These are phyloP conservation scores for Notothenia coriiceps DNA, from an alignment of 2,113 vertebrate genomes.

Conservation along the genomic window DNA sequence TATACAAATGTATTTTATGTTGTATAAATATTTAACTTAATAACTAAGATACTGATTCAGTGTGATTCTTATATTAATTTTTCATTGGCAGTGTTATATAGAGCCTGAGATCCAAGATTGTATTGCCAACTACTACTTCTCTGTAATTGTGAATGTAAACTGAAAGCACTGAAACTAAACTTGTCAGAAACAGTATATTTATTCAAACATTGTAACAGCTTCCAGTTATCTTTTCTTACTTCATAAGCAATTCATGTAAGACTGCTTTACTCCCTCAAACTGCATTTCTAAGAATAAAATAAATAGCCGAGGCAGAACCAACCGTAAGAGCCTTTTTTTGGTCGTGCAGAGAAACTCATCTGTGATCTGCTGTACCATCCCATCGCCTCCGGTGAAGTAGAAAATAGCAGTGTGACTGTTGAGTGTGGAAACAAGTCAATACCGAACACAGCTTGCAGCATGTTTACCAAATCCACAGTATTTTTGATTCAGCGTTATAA, in stretches of 20 bases:
- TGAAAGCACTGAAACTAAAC: not conserved
- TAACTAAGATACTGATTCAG: no score
- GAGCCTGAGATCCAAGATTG: not conserved
- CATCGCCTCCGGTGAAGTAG: conserved; percentile 33
- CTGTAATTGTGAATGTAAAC: not conserved
- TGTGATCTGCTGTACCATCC: conserved; percentile 42
- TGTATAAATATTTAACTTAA: no score
- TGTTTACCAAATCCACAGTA: conserved; percentile 47
- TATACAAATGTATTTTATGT: no score
- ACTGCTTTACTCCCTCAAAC: not conserved
- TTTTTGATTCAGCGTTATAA: conserved; percentile 47
- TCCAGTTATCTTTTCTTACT: not conserved
- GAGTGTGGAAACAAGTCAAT: conserved; percentile 57
- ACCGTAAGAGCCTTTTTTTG: conserved; percentile 18
- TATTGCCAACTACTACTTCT: not conserved
- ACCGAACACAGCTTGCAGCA: conserved; percentile 19
- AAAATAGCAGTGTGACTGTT: conserved; percentile 48
- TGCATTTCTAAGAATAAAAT: conserved; percentile 1
- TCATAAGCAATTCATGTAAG: not conserved
- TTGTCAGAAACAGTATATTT: not conserved
- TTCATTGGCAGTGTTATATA: no score
- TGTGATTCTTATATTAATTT: no score
- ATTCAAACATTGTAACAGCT: not conserved
- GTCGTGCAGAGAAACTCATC: conserved; percentile 17
- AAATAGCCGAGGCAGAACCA: conserved; percentile 1